phyloP scores from a whole-genome alignment of 2,113 vertebrate species.

The Podilymbus podiceps region DNA sequence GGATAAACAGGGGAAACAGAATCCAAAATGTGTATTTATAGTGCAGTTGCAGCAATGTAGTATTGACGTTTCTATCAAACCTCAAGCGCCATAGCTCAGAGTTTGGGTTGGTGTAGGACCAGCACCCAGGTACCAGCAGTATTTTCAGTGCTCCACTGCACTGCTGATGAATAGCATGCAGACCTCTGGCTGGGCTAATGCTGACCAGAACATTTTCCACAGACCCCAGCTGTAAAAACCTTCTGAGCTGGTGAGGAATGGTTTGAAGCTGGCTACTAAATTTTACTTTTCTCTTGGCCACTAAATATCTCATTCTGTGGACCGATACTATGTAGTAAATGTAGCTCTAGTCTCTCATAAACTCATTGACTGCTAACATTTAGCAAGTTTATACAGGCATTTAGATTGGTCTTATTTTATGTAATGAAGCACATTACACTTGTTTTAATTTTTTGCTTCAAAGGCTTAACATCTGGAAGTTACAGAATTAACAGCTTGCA shows the following conservation, averaged over 20 bases:
- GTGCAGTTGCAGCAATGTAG: not conserved
- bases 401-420: slow-evolving; percentile 57
- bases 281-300: not conserved
- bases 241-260: not conserved
- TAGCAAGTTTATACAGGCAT: slow-evolving; percentile 29
- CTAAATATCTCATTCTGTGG: not conserved
- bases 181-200: not conserved
- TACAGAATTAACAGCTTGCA: slow-evolving; percentile 1
- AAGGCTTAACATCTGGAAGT: slow-evolving; percentile 59
- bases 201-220: not conserved
- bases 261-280: not conserved
- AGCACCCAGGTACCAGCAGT: not conserved
- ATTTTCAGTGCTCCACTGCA: not conserved
- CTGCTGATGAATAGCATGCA: not conserved
- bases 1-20: not conserved
- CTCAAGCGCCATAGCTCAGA: not conserved
- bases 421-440: slow-evolving; percentile 43
- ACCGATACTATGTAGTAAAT: not conserved
- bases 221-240: not conserved
- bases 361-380: slow-evolving; percentile 38
- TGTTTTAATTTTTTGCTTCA: slow-evolving; percentile 70
- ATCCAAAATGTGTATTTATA: not conserved
- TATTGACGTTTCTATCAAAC: not conserved
- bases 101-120: not conserved
- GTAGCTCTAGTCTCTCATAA: slow-evolving; percentile 34